These are phyloP conservation scores for Clepsis dumicolana DNA, from an alignment of 2,888 invertebrate genomes.

Conservation along the genomic window DNA sequence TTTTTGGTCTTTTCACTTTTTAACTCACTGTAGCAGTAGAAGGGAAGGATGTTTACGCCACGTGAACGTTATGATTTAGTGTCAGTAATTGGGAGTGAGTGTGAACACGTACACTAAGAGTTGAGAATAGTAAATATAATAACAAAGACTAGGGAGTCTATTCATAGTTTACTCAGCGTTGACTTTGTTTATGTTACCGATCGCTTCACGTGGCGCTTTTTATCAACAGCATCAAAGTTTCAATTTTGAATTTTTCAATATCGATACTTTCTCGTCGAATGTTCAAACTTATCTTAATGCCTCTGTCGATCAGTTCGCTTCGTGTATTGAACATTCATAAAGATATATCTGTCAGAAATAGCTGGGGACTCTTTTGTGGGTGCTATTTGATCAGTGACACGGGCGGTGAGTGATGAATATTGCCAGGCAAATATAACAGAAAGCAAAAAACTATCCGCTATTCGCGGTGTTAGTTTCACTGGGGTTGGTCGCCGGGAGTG, in stretches of 20 bases:
- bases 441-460: constrained; percentile 76
- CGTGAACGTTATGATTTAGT: constrained; percentile 82
- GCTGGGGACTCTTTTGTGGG: constrained; percentile 82
- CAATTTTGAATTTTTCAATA: constrained; percentile 13
- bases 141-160: constrained; percentile 75
- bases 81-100: constrained; percentile 83
- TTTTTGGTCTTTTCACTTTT: constrained; percentile 74
- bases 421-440: constrained; percentile 85
- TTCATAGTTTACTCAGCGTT: constrained; percentile 65
- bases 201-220: constrained; percentile 60
- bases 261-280: neutral
- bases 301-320: constrained; percentile 60
- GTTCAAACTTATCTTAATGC: constrained; percentile 14
- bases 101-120: constrained; percentile 81
- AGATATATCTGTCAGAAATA: constrained; percentile 79
- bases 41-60: constrained; percentile 81
- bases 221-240: constrained; percentile 25
- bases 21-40: constrained; percentile 57
- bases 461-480: constrained; percentile 81
- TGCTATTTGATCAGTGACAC: constrained; percentile 85
- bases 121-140: constrained; percentile 80
- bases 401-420: constrained; percentile 85
- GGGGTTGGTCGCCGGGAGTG: constrained; percentile 64
- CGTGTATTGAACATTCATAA: constrained; percentile 75
- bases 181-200: constrained; percentile 68